These are phyloP conservation scores for Olivierus martensii DNA, from an alignment of 1,140 invertebrate species.

Conservation along the genomic window DNA sequence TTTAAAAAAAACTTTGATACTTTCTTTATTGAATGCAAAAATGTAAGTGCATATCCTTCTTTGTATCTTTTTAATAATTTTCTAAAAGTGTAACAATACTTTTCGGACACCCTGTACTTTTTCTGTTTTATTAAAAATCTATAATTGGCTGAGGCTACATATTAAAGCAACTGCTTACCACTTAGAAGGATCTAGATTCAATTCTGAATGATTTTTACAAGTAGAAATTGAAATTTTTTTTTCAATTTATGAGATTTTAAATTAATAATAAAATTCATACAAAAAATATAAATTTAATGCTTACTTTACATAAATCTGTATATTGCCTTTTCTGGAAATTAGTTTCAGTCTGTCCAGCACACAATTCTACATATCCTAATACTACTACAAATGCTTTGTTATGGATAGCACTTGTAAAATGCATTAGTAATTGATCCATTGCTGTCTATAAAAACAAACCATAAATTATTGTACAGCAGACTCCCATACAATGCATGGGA, in stretches of 20 bases:
- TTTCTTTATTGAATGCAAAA: too few relatives aligned
- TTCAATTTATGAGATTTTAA: constrained; percentile 6
- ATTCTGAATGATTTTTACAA: too few relatives aligned
- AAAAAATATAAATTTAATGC: background rate
- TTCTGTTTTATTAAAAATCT: too few relatives aligned
- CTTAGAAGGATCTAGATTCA: background rate
- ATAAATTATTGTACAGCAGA: too few relatives aligned
- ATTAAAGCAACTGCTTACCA: background rate
- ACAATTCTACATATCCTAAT: constrained; percentile 50
- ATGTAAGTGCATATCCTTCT: too few relatives aligned
- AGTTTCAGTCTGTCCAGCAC: constrained; percentile 32
- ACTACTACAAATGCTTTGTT: constrained; percentile 67
- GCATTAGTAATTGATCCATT: constrained; percentile 89
- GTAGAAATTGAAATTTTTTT: too few relatives aligned
- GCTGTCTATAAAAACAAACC: constrained; percentile 45
- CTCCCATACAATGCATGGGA: too few relatives aligned
- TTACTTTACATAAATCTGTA: constrained; percentile 54
- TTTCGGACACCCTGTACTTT: too few relatives aligned
- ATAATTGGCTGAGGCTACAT: too few relatives aligned
- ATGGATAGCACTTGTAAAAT: constrained; percentile 86
- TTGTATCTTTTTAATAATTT: too few relatives aligned
- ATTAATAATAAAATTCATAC: background rate
- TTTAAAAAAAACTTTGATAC: too few relatives aligned
- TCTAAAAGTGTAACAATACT: too few relatives aligned
- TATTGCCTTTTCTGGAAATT: constrained; percentile 56